These are phyloP conservation scores for Phrynocephalus guinanensis DNA, from an alignment of 2,797 vertebrate genomes.

Conservation along the genomic window DNA sequence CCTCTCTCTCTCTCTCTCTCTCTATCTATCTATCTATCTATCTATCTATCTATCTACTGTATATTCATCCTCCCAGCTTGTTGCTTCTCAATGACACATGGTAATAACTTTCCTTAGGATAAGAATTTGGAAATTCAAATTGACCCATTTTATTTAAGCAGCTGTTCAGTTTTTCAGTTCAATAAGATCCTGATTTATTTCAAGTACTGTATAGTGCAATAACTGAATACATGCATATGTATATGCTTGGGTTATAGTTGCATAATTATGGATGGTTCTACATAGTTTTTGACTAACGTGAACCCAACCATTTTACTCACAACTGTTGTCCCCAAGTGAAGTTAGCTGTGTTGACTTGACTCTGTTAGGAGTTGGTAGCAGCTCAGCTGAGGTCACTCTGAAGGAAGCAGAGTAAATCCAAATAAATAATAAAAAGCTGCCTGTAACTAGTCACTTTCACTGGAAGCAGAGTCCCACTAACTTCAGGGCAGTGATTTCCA, in stretches of 20 bases:
- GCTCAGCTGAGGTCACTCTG: background rate
- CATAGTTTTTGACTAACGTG: background rate
- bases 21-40: too few relatives aligned
- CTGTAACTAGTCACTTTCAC: background rate
- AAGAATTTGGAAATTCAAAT: background rate
- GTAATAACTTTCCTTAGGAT: background rate
- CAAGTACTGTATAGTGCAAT: too few relatives aligned
- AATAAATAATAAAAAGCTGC: background rate
- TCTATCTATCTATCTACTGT: too few relatives aligned
- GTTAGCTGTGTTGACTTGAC: too few relatives aligned
- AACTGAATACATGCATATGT: too few relatives aligned
- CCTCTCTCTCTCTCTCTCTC: too few relatives aligned
- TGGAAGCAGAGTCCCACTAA: too few relatives aligned
- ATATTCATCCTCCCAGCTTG: too few relatives aligned
- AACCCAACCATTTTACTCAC: background rate
- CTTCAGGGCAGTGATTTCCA: background rate
- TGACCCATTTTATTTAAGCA: background rate
- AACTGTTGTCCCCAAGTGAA: background rate
- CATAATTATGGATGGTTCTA: background rate
- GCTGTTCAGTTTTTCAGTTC: too few relatives aligned
- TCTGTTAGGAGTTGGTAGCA: too few relatives aligned
- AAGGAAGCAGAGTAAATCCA: background rate
- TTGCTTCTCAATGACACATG: rapidly evolving
- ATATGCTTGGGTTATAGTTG: too few relatives aligned
- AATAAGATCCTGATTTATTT: too few relatives aligned